Conservation (phyloP, 1,140 invertebrate genomes). For the Zaprionus nigranus region DNA sequence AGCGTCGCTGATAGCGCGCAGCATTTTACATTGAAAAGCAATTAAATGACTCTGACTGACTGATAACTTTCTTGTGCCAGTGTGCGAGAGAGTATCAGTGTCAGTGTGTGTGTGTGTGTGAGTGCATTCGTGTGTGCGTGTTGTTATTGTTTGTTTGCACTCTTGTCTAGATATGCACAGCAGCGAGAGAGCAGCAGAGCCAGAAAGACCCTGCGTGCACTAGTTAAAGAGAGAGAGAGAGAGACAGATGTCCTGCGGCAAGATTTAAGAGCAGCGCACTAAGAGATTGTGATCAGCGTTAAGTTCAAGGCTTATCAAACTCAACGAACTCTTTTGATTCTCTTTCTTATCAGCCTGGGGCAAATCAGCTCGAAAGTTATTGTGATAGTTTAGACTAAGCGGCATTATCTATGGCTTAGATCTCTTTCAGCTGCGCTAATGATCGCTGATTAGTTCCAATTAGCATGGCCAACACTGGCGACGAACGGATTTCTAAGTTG, state of each 20-base stretch:
- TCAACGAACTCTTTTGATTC: not conserved
- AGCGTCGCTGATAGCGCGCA: slow-evolving; percentile 38
- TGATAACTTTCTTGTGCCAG: slow-evolving; percentile 44
- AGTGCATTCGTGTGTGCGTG: slow-evolving; percentile 14
- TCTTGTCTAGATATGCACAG: slow-evolving; percentile 51
- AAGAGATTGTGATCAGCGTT: not conserved
- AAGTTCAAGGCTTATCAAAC: not conserved
- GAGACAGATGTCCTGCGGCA: not conserved
- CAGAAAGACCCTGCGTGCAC: not conserved
- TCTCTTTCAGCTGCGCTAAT: slow-evolving; percentile 16
- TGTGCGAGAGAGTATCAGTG: not conserved
- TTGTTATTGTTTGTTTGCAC: slow-evolving; percentile 37
- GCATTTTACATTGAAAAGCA: slow-evolving; percentile 70
- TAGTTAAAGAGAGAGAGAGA: not conserved
- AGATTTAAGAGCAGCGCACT: not conserved
- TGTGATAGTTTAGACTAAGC: not conserved
- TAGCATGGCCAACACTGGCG: slow-evolving; percentile 6
- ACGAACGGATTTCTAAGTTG: not conserved
- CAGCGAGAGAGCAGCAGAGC: not conserved
- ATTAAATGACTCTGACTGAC: slow-evolving; percentile 59
- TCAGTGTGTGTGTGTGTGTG: slow-evolving; percentile 4
- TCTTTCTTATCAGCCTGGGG: not conserved
- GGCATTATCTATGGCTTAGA: not conserved
- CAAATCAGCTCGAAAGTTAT: not conserved
- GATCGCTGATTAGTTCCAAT: slow-evolving; percentile 27